phyloP scores from a whole-genome alignment of 2,797 vertebrate species.

The Prionace glauca region DNA sequence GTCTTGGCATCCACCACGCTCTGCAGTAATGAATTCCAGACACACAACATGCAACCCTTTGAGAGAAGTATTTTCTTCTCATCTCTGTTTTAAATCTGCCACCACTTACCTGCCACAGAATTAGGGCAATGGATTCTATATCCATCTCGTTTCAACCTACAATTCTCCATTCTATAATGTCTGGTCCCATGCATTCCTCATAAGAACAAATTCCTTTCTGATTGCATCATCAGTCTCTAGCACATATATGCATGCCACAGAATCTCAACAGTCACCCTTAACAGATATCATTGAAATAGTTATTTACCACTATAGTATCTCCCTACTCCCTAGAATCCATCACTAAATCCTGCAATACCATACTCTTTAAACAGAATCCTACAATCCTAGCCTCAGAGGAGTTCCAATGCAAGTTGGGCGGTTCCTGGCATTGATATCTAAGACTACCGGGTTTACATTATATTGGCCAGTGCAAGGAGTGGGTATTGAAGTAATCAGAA shows the following conservation, averaged over 20 bases:
- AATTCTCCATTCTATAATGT: no score
- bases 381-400: neutral
- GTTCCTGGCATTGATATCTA: neutral
- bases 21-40: no score
- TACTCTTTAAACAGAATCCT: neutral
- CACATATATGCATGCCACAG: neutral
- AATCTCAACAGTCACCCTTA: neutral
- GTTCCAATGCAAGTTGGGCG: neutral
- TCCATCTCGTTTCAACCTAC: no score
- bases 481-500: neutral
- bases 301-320: neutral
- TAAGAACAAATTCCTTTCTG: neutral
- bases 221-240: neutral
- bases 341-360: neutral
- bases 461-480: neutral
- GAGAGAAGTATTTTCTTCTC: no score
- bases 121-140: no score
- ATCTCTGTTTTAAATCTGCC: no score
- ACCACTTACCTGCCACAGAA: no score
- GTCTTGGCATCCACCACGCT: no score
- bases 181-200: neutral
- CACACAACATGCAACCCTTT: no score
- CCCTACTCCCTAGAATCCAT: neutral
- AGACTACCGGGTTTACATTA: neutral
- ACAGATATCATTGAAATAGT: neutral